Evolutionary conservation across 1,140 invertebrate species (phyloP).

Genomic region (Hyphantria cunea): DNA sequence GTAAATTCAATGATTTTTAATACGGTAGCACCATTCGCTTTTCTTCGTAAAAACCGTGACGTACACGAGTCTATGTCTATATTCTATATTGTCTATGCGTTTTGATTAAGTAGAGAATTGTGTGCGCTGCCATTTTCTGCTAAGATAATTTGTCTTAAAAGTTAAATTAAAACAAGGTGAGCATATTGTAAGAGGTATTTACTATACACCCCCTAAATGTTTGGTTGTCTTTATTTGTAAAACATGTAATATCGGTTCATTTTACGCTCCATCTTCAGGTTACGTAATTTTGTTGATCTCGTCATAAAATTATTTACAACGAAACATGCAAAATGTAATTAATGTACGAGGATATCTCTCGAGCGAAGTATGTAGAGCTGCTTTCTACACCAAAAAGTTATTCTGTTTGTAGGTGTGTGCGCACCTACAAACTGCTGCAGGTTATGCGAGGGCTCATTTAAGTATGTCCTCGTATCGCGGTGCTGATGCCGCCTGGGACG

Average conservation of each 20-base stretch:
- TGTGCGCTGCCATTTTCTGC: slow-evolving; percentile 77
- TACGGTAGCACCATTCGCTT: neutral
- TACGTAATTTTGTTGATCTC: slow-evolving; percentile 78
- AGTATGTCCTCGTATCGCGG: slow-evolving; percentile 78
- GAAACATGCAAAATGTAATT: slow-evolving; percentile 53
- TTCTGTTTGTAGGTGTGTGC: slow-evolving; percentile 83
- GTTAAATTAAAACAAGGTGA: slow-evolving; percentile 65
- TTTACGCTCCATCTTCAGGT: slow-evolving; percentile 55
- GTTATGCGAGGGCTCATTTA: slow-evolving; percentile 75
- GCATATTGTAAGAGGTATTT: slow-evolving; percentile 58
- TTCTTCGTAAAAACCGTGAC: neutral
- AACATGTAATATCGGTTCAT: slow-evolving; percentile 52
- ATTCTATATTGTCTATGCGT: slow-evolving; percentile 46
- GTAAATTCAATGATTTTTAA: no score
- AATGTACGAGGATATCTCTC: slow-evolving; percentile 56
- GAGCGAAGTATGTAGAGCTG: slow-evolving; percentile 66
- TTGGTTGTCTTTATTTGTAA: slow-evolving; percentile 47
- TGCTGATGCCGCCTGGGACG: slow-evolving; percentile 72
- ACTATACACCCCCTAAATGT: slow-evolving; percentile 35
- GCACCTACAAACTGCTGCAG: slow-evolving; percentile 81
- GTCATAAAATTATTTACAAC: slow-evolving; percentile 65
- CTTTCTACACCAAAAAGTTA: slow-evolving; percentile 82
- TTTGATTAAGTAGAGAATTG: slow-evolving; percentile 53
- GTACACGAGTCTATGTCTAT: no score
- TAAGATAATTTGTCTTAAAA: slow-evolving; percentile 51